Conservation (phyloP, 2,797 vertebrate species). For the Babyrousa celebensis region DNA sequence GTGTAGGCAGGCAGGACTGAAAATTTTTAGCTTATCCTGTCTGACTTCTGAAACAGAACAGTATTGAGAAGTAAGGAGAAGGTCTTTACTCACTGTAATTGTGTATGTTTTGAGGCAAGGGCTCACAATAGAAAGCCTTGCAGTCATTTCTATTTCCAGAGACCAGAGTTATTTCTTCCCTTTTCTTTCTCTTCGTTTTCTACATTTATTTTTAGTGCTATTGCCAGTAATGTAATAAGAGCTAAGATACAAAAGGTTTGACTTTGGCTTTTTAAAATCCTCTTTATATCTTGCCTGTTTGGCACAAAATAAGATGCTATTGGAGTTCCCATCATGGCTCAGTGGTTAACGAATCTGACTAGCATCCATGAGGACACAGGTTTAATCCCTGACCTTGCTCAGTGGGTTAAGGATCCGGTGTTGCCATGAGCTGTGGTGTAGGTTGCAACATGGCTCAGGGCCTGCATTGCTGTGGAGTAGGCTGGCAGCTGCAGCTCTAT, state of each 20-base stretch:
- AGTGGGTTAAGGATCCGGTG: too few relatives aligned
- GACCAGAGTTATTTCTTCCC: neutral
- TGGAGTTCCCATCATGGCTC: too few relatives aligned
- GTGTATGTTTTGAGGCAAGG: neutral
- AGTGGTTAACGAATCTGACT: too few relatives aligned
- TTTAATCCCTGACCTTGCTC: too few relatives aligned
- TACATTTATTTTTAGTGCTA: neutral
- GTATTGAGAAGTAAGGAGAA: neutral
- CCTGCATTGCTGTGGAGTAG: too few relatives aligned
- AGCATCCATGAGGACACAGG: too few relatives aligned
- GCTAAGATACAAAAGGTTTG: conserved; percentile 15
- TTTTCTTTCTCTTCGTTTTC: neutral
- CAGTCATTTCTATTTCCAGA: neutral
- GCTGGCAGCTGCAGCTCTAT: too few relatives aligned
- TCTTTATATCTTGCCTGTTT: neutral
- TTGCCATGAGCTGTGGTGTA: too few relatives aligned
- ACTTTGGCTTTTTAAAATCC: neutral
- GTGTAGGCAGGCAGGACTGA: neutral
- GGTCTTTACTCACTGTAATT: neutral
- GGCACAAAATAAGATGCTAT: neutral
- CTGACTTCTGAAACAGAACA: neutral
- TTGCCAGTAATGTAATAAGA: neutral
- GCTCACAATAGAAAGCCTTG: neutral
- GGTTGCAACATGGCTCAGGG: too few relatives aligned
- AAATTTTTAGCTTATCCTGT: neutral